A percentile compares a stretch with the other conserved stretches of the same genome.
phyloP scores from a whole-genome alignment of 2,113 vertebrate genomes.

The Aegotheles bennettii region DNA sequence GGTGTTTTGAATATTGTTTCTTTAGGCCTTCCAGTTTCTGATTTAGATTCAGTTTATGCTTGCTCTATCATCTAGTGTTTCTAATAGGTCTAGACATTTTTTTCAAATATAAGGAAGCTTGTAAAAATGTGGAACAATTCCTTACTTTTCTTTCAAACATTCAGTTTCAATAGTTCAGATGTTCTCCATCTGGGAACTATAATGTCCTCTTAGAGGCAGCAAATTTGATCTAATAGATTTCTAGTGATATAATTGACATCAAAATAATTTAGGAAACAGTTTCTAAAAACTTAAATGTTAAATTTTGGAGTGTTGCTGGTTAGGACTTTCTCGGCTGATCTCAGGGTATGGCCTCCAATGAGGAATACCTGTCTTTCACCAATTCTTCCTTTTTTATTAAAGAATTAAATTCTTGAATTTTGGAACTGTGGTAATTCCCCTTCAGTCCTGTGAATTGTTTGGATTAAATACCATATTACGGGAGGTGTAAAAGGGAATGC shows the following conservation, averaged over 20 bases:
- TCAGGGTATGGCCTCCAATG: background rate
- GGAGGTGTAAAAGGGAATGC: background rate
- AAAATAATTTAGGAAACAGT: background rate
- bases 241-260: background rate
- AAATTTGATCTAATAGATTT: background rate
- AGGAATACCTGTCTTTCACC: background rate
- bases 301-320: background rate
- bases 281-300: background rate
- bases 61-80: background rate
- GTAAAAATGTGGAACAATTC: fast-evolving
- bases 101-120: background rate
- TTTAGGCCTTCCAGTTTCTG: background rate
- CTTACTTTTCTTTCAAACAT: background rate
- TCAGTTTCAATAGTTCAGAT: background rate
- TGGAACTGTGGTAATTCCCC: background rate
- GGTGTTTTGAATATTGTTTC: background rate
- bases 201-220: background rate
- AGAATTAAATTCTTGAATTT: background rate
- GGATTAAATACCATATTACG: background rate
- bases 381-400: background rate
- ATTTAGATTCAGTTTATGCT: background rate
- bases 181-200: background rate
- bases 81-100: background rate
- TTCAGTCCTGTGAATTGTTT: background rate
- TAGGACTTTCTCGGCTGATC: background rate